Percentiles rank a stretch among this genome's conserved stretches.
Conservation (phyloP, 2,797 vertebrate genomes). For the Picus viridis region DNA sequence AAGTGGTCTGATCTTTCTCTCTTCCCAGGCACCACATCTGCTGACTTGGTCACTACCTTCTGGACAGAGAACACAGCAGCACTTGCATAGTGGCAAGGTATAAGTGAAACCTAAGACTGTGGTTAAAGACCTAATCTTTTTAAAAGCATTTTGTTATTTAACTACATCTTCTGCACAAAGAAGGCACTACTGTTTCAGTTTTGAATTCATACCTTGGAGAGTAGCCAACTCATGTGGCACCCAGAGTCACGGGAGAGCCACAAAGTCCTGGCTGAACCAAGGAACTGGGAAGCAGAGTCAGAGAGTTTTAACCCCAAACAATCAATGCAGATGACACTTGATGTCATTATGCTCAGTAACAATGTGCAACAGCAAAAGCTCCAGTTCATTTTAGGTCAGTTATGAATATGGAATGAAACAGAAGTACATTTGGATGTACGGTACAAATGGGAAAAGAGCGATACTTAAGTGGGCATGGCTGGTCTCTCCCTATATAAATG, state of each 20-base stretch:
- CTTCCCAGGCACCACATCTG: background rate
- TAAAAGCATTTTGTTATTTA: background rate
- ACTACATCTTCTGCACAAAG: background rate
- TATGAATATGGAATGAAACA: constrained; percentile 2
- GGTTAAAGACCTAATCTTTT: background rate
- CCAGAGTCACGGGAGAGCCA: background rate
- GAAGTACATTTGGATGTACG: background rate
- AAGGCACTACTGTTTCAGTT: background rate
- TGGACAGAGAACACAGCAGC: background rate
- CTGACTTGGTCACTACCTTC: background rate
- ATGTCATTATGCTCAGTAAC: background rate
- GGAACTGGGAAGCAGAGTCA: fast-evolving
- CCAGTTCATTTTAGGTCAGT: background rate
- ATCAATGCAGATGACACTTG: background rate
- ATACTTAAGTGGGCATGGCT: background rate
- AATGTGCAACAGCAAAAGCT: background rate
- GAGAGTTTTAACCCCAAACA: background rate
- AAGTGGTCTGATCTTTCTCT: background rate
- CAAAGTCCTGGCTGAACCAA: background rate
- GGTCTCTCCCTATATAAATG: background rate
- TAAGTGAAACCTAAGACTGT: background rate
- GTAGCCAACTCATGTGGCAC: background rate
- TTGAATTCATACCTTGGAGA: background rate
- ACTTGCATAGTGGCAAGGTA: fast-evolving
- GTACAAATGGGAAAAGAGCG: background rate